phyloP scores from a whole-genome alignment of 2,888 invertebrate species.

The Labia minor region DNA sequence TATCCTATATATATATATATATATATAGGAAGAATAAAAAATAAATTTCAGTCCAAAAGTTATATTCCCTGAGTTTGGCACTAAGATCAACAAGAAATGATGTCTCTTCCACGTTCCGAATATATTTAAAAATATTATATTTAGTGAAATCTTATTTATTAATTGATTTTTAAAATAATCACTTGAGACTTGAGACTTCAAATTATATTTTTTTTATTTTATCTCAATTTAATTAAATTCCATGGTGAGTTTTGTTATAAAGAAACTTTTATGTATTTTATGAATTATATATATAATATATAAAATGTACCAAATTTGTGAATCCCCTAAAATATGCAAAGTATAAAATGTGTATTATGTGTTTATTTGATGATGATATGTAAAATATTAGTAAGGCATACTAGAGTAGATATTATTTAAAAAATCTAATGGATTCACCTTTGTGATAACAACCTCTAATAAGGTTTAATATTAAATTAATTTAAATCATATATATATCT shows the following conservation, averaged over 20 bases:
- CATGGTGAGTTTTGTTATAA: background rate
- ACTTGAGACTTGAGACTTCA: background rate
- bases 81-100: too few relatives aligned
- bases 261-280: too few relatives aligned
- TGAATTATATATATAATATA: background rate
- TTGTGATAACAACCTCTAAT: background rate
- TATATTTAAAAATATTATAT: background rate
- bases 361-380: conserved; percentile 7
- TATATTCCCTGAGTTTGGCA: too few relatives aligned
- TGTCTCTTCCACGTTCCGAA: too few relatives aligned
- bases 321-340: conserved; percentile 5
- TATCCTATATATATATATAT: too few relatives aligned
- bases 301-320: background rate
- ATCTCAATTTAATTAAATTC: background rate
- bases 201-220: background rate
- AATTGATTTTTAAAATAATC: background rate
- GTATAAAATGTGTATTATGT: background rate
- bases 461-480: background rate
- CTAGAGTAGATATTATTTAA: background rate
- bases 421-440: conserved; percentile 7
- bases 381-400: conserved; percentile 13
- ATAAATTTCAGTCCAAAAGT: too few relatives aligned
- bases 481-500: background rate
- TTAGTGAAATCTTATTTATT: background rate
- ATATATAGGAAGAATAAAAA: too few relatives aligned